Conservation (phyloP, 2,113 vertebrate genomes). For the Tringa solitaria region DNA sequence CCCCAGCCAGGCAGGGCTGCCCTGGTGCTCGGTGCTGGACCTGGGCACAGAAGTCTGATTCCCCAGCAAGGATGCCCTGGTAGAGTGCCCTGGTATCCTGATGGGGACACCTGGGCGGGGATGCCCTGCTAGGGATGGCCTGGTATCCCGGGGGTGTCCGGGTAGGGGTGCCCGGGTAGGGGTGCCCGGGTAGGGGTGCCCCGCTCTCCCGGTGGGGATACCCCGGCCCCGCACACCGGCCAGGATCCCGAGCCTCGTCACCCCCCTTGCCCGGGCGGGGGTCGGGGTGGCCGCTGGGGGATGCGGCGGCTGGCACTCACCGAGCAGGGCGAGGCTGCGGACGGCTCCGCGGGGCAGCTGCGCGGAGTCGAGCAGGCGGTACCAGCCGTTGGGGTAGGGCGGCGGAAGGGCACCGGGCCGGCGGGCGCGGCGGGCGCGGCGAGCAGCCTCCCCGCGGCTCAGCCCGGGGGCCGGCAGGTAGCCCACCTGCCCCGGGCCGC, state of each 20-base stretch:
- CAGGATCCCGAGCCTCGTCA: too few relatives aligned
- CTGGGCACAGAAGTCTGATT: not conserved
- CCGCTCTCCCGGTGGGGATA: too few relatives aligned
- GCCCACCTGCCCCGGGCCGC: constrained; percentile 74
- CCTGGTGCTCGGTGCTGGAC: not conserved
- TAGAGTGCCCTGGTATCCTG: not conserved
- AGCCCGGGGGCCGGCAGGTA: constrained; percentile 71
- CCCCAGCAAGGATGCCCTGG: not conserved
- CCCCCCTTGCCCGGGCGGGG: not conserved
- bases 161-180: too few relatives aligned
- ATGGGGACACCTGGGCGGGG: too few relatives aligned
- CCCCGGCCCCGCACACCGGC: not conserved
- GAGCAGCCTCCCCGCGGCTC: not conserved
- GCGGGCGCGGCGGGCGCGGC: constrained; percentile 72
- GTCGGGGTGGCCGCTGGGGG: not conserved
- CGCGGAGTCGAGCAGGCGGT: constrained; percentile 76
- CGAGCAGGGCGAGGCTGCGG: constrained; percentile 70
- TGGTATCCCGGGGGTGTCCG: too few relatives aligned
- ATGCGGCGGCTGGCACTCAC: constrained; percentile 47
- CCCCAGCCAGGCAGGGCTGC: too few relatives aligned
- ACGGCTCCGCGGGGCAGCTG: constrained; percentile 72
- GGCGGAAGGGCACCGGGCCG: constrained; percentile 77
- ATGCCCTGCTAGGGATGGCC: not conserved
- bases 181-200: not conserved
- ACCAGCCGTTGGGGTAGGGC: constrained; percentile 85